These are phyloP conservation scores for Cantharis lateralis DNA, from an alignment of 2,888 invertebrate genomes.

Conservation along the genomic window DNA sequence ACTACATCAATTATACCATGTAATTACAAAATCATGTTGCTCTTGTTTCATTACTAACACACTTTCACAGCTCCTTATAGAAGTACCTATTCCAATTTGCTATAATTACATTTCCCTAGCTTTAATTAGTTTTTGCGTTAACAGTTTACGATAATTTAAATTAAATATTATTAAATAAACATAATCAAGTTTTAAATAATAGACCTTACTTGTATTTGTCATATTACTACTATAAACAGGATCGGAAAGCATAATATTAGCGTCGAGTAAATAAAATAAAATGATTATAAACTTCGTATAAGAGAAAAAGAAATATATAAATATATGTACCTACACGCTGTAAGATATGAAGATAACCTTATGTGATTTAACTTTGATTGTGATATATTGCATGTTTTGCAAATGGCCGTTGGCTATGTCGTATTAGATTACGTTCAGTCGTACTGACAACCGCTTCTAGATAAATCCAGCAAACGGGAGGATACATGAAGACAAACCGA, in stretches of 20 bases:
- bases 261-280: too few relatives aligned
- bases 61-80: background rate
- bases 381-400: slow-evolving; percentile 38
- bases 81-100: background rate
- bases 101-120: background rate
- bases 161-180: background rate
- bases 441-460: slow-evolving; percentile 22
- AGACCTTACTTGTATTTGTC: background rate
- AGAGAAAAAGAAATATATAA: too few relatives aligned
- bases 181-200: background rate
- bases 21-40: slow-evolving; percentile 33
- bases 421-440: slow-evolving; percentile 44
- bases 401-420: slow-evolving; percentile 45
- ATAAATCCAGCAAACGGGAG: slow-evolving; percentile 22
- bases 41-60: slow-evolving; percentile 2
- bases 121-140: background rate
- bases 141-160: background rate
- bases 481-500: slow-evolving; percentile 35
- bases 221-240: background rate
- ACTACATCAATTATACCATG: slow-evolving; percentile 36
- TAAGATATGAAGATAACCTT: slow-evolving; percentile 11
- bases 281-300: too few relatives aligned
- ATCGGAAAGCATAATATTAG: too few relatives aligned
- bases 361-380: slow-evolving; percentile 28
- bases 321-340: background rate